Conservation (phyloP, 37 sponge, comb jelly and placozoan genomes). For the Beroe forskalii region DNA sequence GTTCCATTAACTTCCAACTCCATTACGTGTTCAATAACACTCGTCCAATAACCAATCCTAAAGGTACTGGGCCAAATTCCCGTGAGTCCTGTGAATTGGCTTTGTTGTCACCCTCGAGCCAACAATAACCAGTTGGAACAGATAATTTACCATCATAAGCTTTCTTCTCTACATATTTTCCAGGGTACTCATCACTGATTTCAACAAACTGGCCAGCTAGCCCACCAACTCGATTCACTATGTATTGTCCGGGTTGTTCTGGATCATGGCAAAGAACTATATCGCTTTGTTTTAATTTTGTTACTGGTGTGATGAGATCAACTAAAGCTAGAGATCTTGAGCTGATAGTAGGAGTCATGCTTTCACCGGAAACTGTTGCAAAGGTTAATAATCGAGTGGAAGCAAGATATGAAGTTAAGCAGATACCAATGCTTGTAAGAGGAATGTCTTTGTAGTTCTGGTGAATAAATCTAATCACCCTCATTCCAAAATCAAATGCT, state of each 20-base stretch:
- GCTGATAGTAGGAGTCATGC: constrained; percentile 50
- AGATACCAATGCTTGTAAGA: neutral
- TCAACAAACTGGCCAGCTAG: constrained; percentile 47
- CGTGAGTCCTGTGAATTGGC: neutral
- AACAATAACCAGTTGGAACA: constrained; percentile 59
- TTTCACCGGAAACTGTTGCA: neutral
- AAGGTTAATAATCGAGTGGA: neutral
- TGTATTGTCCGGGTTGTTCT: neutral
- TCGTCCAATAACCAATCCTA: constrained; percentile 10
- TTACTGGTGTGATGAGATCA: constrained; percentile 33
- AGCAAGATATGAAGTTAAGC: neutral
- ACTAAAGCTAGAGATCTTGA: neutral
- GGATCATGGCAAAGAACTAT: constrained; percentile 44
- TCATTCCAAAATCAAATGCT: neutral
- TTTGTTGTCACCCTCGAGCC: constrained; percentile 47
- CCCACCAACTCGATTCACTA: constrained; percentile 22
- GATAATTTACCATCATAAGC: constrained; percentile 25
- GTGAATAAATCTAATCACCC: neutral
- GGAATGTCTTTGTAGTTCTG: neutral
- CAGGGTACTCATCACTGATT: neutral
- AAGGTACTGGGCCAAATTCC: constrained; percentile 38
- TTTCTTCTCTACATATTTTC: neutral
- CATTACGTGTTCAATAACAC: neutral
- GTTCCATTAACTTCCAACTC: too few species aligned
- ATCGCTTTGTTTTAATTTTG: constrained; percentile 1